A percentile compares a stretch with the other conserved stretches of the same genome.
Conservation (phyloP, 2,888 invertebrate genomes). For the Hartigia nigra region DNA sequence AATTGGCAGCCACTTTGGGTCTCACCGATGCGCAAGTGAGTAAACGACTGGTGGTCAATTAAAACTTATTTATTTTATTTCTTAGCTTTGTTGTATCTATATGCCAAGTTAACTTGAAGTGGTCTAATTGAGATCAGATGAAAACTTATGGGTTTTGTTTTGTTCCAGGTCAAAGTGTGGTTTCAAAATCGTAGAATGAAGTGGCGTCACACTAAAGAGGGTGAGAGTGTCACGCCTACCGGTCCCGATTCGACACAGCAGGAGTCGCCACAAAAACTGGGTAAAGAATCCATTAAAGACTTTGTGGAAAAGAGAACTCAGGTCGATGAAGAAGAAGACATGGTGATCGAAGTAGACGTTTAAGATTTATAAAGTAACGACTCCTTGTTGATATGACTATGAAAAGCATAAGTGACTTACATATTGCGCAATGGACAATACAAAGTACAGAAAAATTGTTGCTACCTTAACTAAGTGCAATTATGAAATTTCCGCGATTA, state of each 20-base stretch:
- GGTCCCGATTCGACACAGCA: constrained; percentile 44
- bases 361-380: constrained; percentile 21
- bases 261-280: constrained; percentile 27
- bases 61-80: constrained; percentile 15
- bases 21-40: constrained; percentile 92
- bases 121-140: neutral
- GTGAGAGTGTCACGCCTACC: constrained; percentile 44
- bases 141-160: neutral
- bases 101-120: neutral
- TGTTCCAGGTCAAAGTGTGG: constrained; percentile 87
- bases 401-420: neutral
- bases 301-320: constrained; percentile 22
- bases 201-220: constrained; percentile 84
- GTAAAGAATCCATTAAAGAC: constrained; percentile 20
- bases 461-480: neutral
- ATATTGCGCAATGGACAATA: neutral
- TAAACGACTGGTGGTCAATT: neutral
- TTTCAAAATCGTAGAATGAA: constrained; percentile 93
- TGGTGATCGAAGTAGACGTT: constrained; percentile 54
- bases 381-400: neutral
- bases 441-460: neutral
- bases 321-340: constrained; percentile 35
- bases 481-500: neutral
- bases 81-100: constrained; percentile 20
- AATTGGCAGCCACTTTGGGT: constrained; percentile 90